Base-by-base conservation (phyloP, 2,888 invertebrate species). In the Azorinus chamasolen region DNA sequence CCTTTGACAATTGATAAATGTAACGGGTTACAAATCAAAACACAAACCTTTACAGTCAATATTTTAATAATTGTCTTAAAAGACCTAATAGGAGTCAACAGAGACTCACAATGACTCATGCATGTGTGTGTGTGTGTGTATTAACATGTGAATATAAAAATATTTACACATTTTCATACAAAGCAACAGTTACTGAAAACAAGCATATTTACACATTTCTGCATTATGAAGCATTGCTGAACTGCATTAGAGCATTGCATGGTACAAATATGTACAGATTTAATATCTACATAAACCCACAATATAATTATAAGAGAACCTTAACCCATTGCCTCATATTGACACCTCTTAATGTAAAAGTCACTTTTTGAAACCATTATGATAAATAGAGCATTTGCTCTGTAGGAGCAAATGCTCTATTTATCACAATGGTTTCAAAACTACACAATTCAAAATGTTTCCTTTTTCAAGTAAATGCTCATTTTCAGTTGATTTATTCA, bases 101-200 rank as follows among this genome's bases (percentile, higher is more conserved):
- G 3, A n/a, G 54, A 54, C 53, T 27, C 53, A 53, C 12, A n/a
- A 37, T 54, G 54, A 54, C 27, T n/a, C 54, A 54, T 54, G 54
- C 54, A 54, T 27, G 27, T 54, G 54, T 46, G 46, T 27, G 27
- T 54, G 54, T 46, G 46, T 46, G 37, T 54, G 37, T 54, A 37
- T 54, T 37, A 54, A 54, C 54, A 54, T 54, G 54, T 54, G 54
- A 37, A 54, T 22, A 51, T 54, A 54, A 54, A 54, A 54, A 54
- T 54, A 54, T 54, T 14, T 37, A 54, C 37, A 54, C 54, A 54
- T 5, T 54, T n/a, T 54, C 27, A 22, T 50, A 50, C 50, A 50
- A 20, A 50, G 22, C 18, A 18, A 20, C n/a, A n/a, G 32, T 6
- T 6, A 32, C 32, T 6, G 32, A 50, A 20, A n/a, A 50, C n/a